Evolutionary conservation across 2,888 invertebrate species (phyloP).

Genomic region (Carabus problematicus): DNA sequence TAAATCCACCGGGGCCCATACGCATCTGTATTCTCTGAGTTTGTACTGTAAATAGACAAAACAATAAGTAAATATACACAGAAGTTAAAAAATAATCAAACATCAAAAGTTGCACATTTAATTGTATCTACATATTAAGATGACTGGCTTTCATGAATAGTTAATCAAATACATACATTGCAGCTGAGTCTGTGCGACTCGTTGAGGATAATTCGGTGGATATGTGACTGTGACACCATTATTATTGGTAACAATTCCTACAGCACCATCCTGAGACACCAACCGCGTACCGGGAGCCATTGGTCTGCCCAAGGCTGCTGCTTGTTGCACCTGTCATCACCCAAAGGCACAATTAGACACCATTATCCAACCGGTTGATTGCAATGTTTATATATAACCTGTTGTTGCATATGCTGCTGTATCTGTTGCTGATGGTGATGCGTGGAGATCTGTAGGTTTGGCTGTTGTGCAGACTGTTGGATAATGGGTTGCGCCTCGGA

Average conservation of each 20-base stretch:
- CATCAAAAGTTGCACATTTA: background rate
- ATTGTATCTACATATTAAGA: no score
- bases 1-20: slow-evolving; percentile 49
- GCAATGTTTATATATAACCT: slow-evolving; percentile 53
- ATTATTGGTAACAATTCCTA: slow-evolving; percentile 71
- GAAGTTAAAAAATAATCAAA: background rate
- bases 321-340: slow-evolving; percentile 66
- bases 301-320: slow-evolving; percentile 66
- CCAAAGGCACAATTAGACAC: background rate
- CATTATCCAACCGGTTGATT: background rate
- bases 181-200: slow-evolving; percentile 51
- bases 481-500: slow-evolving; percentile 10
- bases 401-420: slow-evolving; percentile 65
- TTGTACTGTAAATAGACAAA: slow-evolving; percentile 52
- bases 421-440: slow-evolving; percentile 57
- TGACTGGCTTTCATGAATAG: background rate
- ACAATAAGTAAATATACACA: background rate
- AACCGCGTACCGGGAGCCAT: slow-evolving; percentile 64
- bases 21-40: slow-evolving; percentile 58
- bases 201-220: slow-evolving; percentile 60
- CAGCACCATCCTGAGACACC: slow-evolving; percentile 68
- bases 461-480: slow-evolving; percentile 46
- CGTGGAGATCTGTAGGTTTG: slow-evolving; percentile 46
- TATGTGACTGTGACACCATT: slow-evolving; percentile 66
- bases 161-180: slow-evolving; percentile 51